A percentile compares a stretch with the other conserved stretches of the same genome.
These are phyloP conservation scores for Oryzias sinensis DNA, from an alignment of 2,797 vertebrate genomes.

Conservation along the genomic window DNA sequence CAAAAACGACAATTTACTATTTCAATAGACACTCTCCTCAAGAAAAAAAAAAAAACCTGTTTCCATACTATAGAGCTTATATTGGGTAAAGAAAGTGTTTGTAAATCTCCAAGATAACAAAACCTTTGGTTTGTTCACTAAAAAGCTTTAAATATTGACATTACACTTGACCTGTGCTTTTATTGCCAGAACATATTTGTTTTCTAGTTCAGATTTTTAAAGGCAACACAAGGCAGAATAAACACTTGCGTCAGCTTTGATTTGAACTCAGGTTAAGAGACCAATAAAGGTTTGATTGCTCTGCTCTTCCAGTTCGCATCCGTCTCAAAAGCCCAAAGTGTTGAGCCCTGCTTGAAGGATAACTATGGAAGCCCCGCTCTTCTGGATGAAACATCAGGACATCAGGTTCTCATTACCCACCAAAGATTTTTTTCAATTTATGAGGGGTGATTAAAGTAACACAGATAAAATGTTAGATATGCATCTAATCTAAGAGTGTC, in stretches of 20 bases:
- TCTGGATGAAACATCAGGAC: conserved; percentile 4
- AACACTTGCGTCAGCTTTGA: conserved; percentile 43
- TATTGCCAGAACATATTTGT: conserved; percentile 55
- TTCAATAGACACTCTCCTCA: no score
- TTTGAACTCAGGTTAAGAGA: conserved; percentile 33
- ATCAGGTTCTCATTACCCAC: no score
- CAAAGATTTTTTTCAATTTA: no score
- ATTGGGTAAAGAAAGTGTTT: no score
- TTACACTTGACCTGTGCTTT: conserved; percentile 35
- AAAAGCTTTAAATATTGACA: conserved; percentile 46
- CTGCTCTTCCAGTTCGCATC: conserved; percentile 30
- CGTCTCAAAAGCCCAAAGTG: conserved; percentile 4
- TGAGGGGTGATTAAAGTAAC: no score
- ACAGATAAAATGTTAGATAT: no score
- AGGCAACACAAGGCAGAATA: conserved; percentile 33
- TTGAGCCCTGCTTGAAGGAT: conserved; percentile 2
- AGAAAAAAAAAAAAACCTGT: no score
- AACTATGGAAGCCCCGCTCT: neutral
- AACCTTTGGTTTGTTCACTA: no score
- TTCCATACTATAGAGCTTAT: no score
- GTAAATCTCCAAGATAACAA: no score
- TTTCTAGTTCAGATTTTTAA: conserved; percentile 28
- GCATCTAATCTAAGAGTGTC: no score
- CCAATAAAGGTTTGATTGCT: conserved; percentile 32
- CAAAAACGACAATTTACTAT: conserved; percentile 1